phyloP scores from a whole-genome alignment of 2,888 invertebrate species.

The Microplitis manilae region DNA sequence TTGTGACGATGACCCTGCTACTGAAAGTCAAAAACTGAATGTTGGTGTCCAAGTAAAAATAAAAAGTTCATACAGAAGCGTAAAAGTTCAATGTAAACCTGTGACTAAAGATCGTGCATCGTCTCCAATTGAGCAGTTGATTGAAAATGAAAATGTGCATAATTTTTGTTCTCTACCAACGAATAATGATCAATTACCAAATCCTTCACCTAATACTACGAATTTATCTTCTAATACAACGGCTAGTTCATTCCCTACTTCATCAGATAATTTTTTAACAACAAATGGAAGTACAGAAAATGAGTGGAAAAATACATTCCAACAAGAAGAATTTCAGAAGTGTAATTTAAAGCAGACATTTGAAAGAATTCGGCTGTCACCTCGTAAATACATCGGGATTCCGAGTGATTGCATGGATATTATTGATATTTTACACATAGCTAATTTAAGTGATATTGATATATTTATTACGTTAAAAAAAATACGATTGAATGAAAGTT shows the following conservation, averaged over 20 bases:
- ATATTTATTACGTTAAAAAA: conserved; percentile 10
- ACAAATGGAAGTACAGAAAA: conserved; percentile 17
- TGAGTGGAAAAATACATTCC: conserved; percentile 10
- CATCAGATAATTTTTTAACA: conserved; percentile 11
- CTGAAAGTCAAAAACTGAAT: conserved; percentile 9
- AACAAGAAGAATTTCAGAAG: conserved; percentile 14
- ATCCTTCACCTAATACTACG: background rate
- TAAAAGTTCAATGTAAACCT: conserved; percentile 25
- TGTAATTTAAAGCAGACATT: conserved; percentile 7
- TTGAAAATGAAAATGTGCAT: background rate
- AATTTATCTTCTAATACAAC: background rate
- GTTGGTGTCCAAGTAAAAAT: conserved; percentile 24
- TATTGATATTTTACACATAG: background rate
- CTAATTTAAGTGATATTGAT: conserved; percentile 2
- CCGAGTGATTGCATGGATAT: conserved; percentile 6
- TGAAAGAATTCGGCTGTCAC: conserved; percentile 2
- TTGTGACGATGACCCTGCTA: background rate
- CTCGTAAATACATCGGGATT: conserved; percentile 16
- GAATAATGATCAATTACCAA: background rate
- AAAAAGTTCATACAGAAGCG: conserved; percentile 8
- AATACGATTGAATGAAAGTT: conserved; percentile 21
- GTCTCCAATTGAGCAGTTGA: background rate
- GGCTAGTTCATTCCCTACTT: conserved; percentile 5
- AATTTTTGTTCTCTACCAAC: background rate
- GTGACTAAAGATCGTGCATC: conserved; percentile 8